phyloP scores from a whole-genome alignment of 2,888 invertebrate genomes.

The Asteroscopus sphinx region DNA sequence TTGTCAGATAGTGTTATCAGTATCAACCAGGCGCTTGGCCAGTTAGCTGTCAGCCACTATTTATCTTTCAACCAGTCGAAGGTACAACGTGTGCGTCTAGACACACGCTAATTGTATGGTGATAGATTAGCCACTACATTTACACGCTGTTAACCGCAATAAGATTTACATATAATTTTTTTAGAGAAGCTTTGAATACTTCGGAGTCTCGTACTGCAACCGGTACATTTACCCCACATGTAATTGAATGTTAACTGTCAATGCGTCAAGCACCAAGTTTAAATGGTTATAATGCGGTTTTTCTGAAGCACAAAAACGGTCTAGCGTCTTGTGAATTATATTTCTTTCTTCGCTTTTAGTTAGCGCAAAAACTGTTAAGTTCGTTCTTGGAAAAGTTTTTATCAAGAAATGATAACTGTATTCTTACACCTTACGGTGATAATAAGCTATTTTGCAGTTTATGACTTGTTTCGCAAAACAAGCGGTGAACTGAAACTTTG shows the following conservation, averaged over 20 bases:
- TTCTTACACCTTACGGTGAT: constrained; percentile 26
- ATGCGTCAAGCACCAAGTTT: constrained; percentile 39
- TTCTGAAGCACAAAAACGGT: constrained; percentile 24
- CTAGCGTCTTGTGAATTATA: constrained; percentile 14
- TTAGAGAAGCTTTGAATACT: constrained; percentile 50
- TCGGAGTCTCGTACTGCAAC: constrained; percentile 22
- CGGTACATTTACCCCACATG: constrained; percentile 49
- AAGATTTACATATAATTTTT: constrained; percentile 61
- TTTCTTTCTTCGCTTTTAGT: constrained; percentile 22
- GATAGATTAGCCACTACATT: constrained; percentile 68
- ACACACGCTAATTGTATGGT: constrained; percentile 70
- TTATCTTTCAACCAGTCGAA: constrained; percentile 68
- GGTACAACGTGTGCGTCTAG: constrained; percentile 63
- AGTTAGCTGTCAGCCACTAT: constrained; percentile 69
- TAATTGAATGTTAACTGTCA: constrained; percentile 55
- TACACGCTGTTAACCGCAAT: constrained; percentile 51
- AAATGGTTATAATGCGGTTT: constrained; percentile 26
- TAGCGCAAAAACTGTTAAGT: constrained; percentile 37
- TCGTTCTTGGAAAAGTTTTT: constrained; percentile 38
- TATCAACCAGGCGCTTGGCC: constrained; percentile 68
- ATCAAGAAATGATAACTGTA: constrained; percentile 21
- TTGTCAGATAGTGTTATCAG: constrained; percentile 76
- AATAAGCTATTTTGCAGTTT: constrained; percentile 36
- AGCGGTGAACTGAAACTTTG: constrained; percentile 1
- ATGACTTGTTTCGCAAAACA: constrained; percentile 27